Evolutionary conservation across 2,797 vertebrate species (phyloP).

Genomic region (Crenuchus spilurus): DNA sequence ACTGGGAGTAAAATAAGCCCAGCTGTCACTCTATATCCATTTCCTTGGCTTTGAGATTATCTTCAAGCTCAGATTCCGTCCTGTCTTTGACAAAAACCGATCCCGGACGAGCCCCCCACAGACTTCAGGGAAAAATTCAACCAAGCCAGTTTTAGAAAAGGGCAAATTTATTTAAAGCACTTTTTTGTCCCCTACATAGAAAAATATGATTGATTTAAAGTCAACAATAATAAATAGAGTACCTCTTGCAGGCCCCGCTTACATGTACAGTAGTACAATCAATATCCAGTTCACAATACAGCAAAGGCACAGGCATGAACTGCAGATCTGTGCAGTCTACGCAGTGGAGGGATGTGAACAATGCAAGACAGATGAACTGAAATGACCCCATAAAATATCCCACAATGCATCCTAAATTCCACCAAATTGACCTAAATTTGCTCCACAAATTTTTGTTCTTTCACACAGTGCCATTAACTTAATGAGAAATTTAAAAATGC

Average conservation of each 20-base stretch:
- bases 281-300: constrained; percentile 82
- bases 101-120: background rate
- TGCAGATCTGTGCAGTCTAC: constrained; percentile 72
- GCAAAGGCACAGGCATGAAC: constrained; percentile 84
- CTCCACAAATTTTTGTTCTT: background rate
- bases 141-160: constrained; percentile 64
- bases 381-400: constrained; percentile 28
- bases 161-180: constrained; percentile 85
- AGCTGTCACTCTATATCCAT: constrained; percentile 15
- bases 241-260: constrained; percentile 73
- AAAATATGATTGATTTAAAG: constrained; percentile 85
- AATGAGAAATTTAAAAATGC: no score
- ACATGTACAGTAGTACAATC: constrained; percentile 79
- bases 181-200: constrained; percentile 76
- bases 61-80: constrained; percentile 17
- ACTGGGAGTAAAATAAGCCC: background rate
- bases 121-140: no score
- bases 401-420: background rate
- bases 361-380: constrained; percentile 31
- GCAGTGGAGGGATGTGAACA: constrained; percentile 51
- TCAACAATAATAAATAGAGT: constrained; percentile 83
- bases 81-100: no score
- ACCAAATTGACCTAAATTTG: background rate
- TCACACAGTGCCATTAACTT: no score
- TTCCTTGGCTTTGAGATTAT: constrained; percentile 25